Base-by-base conservation (phyloP, 2,888 invertebrate species). In the Callyntrura sp. region DNA sequence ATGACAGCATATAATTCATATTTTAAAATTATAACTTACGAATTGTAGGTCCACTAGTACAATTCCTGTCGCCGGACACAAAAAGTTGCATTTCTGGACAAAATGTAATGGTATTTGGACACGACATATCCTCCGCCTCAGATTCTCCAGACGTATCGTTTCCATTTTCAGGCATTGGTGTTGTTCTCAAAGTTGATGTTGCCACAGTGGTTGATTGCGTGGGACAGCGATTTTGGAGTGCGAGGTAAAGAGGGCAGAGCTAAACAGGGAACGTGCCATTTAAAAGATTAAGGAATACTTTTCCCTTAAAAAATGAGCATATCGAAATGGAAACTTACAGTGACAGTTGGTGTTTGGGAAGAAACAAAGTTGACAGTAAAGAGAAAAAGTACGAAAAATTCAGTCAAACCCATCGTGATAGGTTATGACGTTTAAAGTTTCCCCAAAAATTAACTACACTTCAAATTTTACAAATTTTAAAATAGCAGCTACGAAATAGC, bases 201-300 rank as follows among this genome's bases (percentile, higher is more conserved):
- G 65, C 60, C 20, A 62, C 8, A 0, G 78, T 60, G 6, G 78
- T 65, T 43, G 86, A 51, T 4, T 43, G 14, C 12, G 78, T 86
- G 1, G 86, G 86, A 20, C 86, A 86, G 6, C 86, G 86, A 23
- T 86, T 86, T 79, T 86, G 86, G 12, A 86, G 8, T 0, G 60
- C 86, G 35, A 86, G 20, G 14, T 79, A 86, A 6, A 86, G 76
- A 23, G 86, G 86, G 28, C 86, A 86, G 11, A 78, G 45, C 86
- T 86, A 14, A 17, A 17, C n/a, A 70, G n/a, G n/a, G n/a, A n/a
- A n/a, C n/a, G n/a, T n/a, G n/a, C n/a, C n/a, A n/a, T n/a, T n/a
- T n/a, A n/a, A n/a, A n/a, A n/a, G n/a, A n/a, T n/a, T n/a, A n/a
- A n/a, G n/a, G n/a, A n/a, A n/a, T n/a, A n/a, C n/a, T n/a, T n/a